Evolutionary conservation across 2,797 vertebrate species (phyloP).

Genomic region (Pseudochaenichthys georgianus): DNA sequence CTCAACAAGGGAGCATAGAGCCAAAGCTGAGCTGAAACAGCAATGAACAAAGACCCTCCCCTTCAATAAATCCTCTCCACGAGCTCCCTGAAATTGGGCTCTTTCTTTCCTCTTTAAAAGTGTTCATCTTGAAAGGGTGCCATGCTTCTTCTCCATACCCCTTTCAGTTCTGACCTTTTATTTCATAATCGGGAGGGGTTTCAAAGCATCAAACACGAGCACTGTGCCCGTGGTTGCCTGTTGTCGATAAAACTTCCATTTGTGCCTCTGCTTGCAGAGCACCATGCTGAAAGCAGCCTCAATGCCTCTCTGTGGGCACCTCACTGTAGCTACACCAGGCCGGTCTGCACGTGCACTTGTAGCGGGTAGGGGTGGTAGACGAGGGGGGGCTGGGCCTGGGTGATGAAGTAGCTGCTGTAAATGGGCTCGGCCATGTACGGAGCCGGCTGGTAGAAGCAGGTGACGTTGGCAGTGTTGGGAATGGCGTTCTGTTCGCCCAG

Average conservation of each 20-base stretch:
- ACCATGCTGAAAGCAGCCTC: constrained; percentile 67
- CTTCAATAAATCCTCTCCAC: constrained; percentile 33
- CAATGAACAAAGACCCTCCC: constrained; percentile 39
- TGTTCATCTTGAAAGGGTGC: constrained; percentile 52
- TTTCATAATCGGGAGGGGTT: constrained; percentile 64
- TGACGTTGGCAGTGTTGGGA: constrained; percentile 93
- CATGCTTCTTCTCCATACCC: constrained; percentile 52
- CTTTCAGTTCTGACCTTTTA: constrained; percentile 45
- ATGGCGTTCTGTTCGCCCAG: constrained; percentile 97
- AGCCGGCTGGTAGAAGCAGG: constrained; percentile 96
- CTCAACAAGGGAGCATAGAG: constrained; percentile 24
- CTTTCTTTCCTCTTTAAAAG: constrained; percentile 47
- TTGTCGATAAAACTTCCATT: constrained; percentile 65
- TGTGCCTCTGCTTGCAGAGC: constrained; percentile 66
- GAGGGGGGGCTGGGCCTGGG: constrained; percentile 87
- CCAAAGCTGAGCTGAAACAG: constrained; percentile 30
- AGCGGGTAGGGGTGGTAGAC: constrained; percentile 92
- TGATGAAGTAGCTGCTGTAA: constrained; percentile 91
- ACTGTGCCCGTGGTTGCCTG: constrained; percentile 54
- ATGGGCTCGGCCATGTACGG: constrained; percentile 92
- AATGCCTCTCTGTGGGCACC: constrained; percentile 56
- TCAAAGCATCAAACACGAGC: constrained; percentile 71
- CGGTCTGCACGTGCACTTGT: constrained; percentile 89
- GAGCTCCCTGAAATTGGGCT: constrained; percentile 37
- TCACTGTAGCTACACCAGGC: constrained; percentile 84